Evolutionary conservation across 2,113 vertebrate species (phyloP).

Genomic region (Monopterus albus): DNA sequence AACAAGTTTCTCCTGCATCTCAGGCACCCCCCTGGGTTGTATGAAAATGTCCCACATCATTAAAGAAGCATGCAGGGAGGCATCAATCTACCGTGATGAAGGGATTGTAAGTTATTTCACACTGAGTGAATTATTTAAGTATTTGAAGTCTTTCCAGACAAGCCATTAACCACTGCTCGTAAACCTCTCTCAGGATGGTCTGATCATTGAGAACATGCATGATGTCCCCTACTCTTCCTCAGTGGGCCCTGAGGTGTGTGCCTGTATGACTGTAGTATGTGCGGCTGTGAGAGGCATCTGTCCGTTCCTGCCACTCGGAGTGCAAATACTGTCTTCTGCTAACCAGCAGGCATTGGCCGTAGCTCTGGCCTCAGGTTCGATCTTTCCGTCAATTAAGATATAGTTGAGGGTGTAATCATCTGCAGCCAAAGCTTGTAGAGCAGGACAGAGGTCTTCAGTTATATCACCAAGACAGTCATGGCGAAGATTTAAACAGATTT

Average conservation of each 20-base stretch:
- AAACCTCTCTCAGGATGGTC: conserved; percentile 80
- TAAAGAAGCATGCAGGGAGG: conserved; percentile 85
- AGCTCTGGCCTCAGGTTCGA: conserved; percentile 86
- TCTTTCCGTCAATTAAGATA: neutral
- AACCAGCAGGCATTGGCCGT: conserved; percentile 85
- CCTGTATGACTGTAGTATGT: conserved; percentile 83
- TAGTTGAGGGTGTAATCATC: neutral
- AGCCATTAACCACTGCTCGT: neutral
- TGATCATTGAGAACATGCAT: conserved; percentile 92
- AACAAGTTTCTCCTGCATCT: neutral
- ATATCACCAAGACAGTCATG: neutral
- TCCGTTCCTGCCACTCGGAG: conserved; percentile 80
- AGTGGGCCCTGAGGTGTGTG: conserved; percentile 85
- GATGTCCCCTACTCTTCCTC: conserved; percentile 84
- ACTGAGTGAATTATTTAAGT: neutral
- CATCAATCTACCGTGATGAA: conserved; percentile 82
- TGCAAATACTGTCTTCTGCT: conserved; percentile 86
- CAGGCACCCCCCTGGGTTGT: conserved; percentile 83
- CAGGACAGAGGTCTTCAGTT: neutral
- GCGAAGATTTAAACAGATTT: neutral
- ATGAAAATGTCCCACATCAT: conserved; percentile 82
- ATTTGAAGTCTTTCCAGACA: neutral
- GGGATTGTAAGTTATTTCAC: conserved; percentile 81
- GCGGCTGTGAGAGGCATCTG: conserved; percentile 76
- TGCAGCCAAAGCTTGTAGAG: neutral